Evolutionary conservation across 2,888 invertebrate species (phyloP), one percentile per base, ranked within the genome.

Genomic region (Blera fallax): DNA sequence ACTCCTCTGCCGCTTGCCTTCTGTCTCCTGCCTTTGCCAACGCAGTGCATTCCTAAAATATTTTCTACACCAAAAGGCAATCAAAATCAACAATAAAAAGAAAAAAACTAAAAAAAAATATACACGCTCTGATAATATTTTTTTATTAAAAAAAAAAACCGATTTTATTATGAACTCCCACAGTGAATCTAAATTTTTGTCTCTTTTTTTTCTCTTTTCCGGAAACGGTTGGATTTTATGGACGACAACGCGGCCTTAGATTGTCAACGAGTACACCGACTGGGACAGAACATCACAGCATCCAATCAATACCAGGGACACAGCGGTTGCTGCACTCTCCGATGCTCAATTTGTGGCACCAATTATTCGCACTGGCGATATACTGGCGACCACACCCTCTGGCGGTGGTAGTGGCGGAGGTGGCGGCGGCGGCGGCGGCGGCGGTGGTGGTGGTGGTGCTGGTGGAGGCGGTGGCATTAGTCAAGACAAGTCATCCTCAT

Each of bases 261-360:
- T 92, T 76, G 96, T 98, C 88, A 98, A 98, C 92, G 98, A 99
- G 90, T 99, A 99, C 93, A 99, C 98, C 78, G 98, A 99, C 92
- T 99, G 99, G 99, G 97, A 97, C 92, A 94, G 96, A 91, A 97
- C 97, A 89, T 96, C 97, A 90, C 94, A 97, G 92, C 97, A 97
- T 92, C 97, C 97, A 56, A 96, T 97, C 88, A 97, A 97, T 90
- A 96, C 97, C 6, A 94, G 97, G 87, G 97, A 98, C 90, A 96
- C 97, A 10, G 96, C 98, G 3, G 95, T 99, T 80, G 96, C 98
- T 8, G 97, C 99, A 5, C 93, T 99, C 48, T 98, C 98, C 87
- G 98, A 98, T 91, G 98, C 98, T 1, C 97, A 98, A 91, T 98
- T 97, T 90, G 97, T 98, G 37, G 98, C 98, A 0, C 98, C 98